Conservation (phyloP, 2,888 invertebrate species). For the Scaptomyza caliginosa region DNA sequence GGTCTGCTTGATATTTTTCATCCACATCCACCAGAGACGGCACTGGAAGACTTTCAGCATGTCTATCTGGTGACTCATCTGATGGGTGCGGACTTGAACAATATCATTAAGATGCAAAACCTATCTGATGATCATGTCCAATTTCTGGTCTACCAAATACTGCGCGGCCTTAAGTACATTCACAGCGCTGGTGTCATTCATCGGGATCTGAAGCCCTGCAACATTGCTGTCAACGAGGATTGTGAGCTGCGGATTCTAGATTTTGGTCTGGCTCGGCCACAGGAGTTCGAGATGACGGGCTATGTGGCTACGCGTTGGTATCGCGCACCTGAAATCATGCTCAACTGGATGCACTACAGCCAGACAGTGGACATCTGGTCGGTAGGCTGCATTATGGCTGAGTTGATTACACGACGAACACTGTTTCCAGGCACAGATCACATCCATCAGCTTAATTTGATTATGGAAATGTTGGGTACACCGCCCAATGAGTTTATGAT, state of each 20-base stretch:
- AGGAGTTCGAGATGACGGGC: constrained; percentile 99
- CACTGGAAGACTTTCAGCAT: constrained; percentile 94
- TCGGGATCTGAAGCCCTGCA: constrained; percentile 98
- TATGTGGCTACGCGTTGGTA: constrained; percentile 97
- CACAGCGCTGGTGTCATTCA: constrained; percentile 99
- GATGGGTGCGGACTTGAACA: constrained; percentile 99
- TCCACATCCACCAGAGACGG: constrained; percentile 88
- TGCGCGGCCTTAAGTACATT: constrained; percentile 98
- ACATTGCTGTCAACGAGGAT: constrained; percentile 99
- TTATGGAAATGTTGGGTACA: constrained; percentile 98
- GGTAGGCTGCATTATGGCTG: constrained; percentile 99
- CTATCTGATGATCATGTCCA: constrained; percentile 99
- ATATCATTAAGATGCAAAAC: constrained; percentile 98
- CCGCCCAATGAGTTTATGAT: constrained; percentile 96
- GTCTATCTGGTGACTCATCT: constrained; percentile 98
- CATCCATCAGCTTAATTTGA: constrained; percentile 99
- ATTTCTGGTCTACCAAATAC: constrained; percentile 99
- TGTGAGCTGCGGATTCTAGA: constrained; percentile 99
- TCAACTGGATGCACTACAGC: constrained; percentile 99
- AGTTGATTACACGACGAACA: constrained; percentile 95
- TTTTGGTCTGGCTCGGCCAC: constrained; percentile 98
- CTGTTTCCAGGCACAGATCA: constrained; percentile 99
- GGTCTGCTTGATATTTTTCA: constrained; percentile 97
- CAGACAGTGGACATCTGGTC: constrained; percentile 99
- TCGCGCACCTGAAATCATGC: constrained; percentile 99